Base-by-base conservation (phyloP, 2,888 invertebrate species). In the Eudemis profundana region DNA sequence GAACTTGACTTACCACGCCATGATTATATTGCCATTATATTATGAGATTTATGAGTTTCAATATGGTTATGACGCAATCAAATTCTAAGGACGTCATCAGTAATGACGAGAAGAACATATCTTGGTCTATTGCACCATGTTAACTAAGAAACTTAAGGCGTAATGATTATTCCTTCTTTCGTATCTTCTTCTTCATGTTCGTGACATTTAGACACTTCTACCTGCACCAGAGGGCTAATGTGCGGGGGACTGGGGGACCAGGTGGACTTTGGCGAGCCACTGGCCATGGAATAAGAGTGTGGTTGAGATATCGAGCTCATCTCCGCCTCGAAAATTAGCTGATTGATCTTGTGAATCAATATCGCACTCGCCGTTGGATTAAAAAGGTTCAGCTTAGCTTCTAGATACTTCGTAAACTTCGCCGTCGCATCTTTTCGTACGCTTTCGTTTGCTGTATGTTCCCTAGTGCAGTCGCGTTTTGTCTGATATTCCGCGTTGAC, bases 291-390 rank as follows among this genome's bases (percentile, higher is more conserved):
- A 21, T 49, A 36, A n/a, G 47, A 27, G 40, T 66, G 51, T 15
- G 61, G 47, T 10, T 66, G 40, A 10, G 53, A 42, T 40, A 60
- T 60, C 7, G 46, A 29, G 5, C 40, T 42, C 59, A 66, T 66
- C 19, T 66, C 61, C 1, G 65, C 46, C 23, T 66, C 65, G 27
- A 60, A 66, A 15, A 66, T 53, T 40, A 60, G 21, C 40, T 66
- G 65, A 47, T 66, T 60, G 47, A 66, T 66, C n/a, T 60, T 60
- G 38, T 60, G 65, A 33, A 60, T 66, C 29, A 60, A 10, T 10
- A 66, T 66, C 12, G 65, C 61, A 21, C 51, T 64, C 23, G 64
- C 57, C 12, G 57, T 57, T 4, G 64, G 57, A 51, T 57, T 57
- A 44, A 50, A 64, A 7, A 59, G 44, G 27, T 57, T 64, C 36